Evolutionary conservation across 37 sponge, comb jelly and placozoan species (phyloP).

Genomic region (Halichondria panicea): DNA sequence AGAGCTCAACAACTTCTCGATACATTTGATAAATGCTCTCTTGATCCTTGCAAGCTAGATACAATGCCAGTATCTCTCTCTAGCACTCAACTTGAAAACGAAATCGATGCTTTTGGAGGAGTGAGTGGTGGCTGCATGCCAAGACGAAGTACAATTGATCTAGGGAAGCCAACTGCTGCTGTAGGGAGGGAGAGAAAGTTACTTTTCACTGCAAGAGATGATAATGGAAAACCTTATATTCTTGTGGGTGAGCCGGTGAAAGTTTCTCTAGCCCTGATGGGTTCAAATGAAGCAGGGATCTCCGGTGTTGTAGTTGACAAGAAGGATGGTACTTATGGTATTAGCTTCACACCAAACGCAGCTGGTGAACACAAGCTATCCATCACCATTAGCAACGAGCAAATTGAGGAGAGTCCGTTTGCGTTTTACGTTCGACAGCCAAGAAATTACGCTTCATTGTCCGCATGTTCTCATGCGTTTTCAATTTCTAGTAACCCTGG

Average conservation of each 20-base stretch:
- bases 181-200: conserved; percentile 2
- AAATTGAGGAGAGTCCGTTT: conserved; percentile 24
- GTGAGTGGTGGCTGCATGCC: conserved; percentile 12
- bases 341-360: conserved; percentile 6
- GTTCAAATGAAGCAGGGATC: neutral
- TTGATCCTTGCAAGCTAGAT: neutral
- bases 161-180: neutral
- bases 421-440: neutral
- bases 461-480: neutral
- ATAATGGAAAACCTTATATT: conserved; percentile 5
- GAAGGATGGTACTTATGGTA: conserved; percentile 16
- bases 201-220: neutral
- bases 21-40: neutral
- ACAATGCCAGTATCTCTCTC: neutral
- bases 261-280: neutral
- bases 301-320: neutral
- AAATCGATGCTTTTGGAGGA: conserved; percentile 1
- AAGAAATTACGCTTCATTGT: conserved; percentile 10
- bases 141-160: neutral
- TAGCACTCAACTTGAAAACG: neutral
- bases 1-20: neutral
- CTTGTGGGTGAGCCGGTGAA: conserved; percentile 8
- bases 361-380: conserved; percentile 23
- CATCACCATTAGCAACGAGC: conserved; percentile 2
- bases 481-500: neutral